Evolutionary conservation across 2,888 invertebrate genomes (phyloP).

Genomic region (Patella depressa): DNA sequence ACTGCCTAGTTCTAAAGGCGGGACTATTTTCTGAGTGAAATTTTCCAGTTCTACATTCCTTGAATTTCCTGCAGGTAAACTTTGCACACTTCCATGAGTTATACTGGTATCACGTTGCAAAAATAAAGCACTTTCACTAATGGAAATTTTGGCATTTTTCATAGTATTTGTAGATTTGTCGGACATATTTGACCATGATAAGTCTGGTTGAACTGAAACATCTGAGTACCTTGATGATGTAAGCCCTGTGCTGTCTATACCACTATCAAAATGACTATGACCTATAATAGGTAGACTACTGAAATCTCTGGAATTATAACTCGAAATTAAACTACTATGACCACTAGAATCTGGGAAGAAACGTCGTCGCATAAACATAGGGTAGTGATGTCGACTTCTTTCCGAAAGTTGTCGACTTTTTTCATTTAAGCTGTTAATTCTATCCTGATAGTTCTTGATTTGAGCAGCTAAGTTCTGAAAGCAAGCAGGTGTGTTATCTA

Average conservation of each 20-base stretch:
- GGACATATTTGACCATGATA: constrained; percentile 21
- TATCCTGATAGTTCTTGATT: constrained; percentile 57
- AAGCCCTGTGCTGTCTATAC: constrained; percentile 23
- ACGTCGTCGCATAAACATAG: constrained; percentile 21
- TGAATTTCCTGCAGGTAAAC: no score
- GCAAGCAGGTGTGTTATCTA: constrained; percentile 14
- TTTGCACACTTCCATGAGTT: no score
- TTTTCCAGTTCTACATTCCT: no score
- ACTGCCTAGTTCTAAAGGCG: not conserved
- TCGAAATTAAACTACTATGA: constrained; percentile 17
- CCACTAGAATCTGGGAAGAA: constrained; percentile 18
- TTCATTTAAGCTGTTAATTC: constrained; percentile 57
- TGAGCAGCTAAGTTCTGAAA: constrained; percentile 63
- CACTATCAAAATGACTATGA: constrained; percentile 28
- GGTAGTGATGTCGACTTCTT: constrained; percentile 32
- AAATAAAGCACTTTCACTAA: not conserved
- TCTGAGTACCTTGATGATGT: constrained; percentile 24
- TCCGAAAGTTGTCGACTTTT: constrained; percentile 54
- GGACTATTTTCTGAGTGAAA: not conserved
- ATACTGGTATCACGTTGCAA: no score
- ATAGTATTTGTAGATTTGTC: constrained; percentile 16
- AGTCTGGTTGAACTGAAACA: constrained; percentile 13
- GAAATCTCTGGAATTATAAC: constrained; percentile 9
- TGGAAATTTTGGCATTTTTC: not conserved
- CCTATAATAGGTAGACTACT: not conserved